Evolutionary conservation across 2,113 vertebrate species (phyloP), one percentile per base, ranked within the genome.

Genomic region (Ibidorhyncha struthersii): DNA sequence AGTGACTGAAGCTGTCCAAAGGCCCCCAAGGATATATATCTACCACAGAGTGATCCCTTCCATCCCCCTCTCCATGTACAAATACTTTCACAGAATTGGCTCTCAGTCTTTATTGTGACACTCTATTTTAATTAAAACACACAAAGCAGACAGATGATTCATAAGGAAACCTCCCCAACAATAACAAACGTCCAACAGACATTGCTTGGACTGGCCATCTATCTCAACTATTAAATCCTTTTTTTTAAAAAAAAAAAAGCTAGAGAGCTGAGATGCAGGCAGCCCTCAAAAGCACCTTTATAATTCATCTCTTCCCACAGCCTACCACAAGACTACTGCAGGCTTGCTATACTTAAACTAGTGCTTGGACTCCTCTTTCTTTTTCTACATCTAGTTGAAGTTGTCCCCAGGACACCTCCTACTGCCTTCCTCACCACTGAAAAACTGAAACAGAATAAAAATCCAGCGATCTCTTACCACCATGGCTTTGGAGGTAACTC

Each of bases 221-320:
- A 56, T 91, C 72, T 92, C 91, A 95, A 82, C 74, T 92, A 58
- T 34, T 43, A 87, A 74, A 91, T 23, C 14, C 52, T 78, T 47
- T 63, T 18, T 78, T 47, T 63, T 18, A 29, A 29, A 29, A 81
- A 45, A 50, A 69, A 53, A 14, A 63, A 43, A 23, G 8, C 56
- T 38, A 29, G 58, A 85, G 62, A 86, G 43, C 52, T 43, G 41
- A 86, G 43, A 40, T n/a, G n/a, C 40, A 89, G 23, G 38, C 53
- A 79, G 55, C 45, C 72, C 84, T 86, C 87, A 90, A 94, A 94
- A 92, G 30, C 86, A 88, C 84, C 91, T 77, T 86, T 45, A 52
- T 59, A 83, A 91, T 81, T 70, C 77, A 82, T 43, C 45, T 66
- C 77, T 34, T 70, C 40, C 10, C 12, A 80, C 56, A 77, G 66